Evolutionary conservation across 1,140 invertebrate species (phyloP).

Genomic region (Odontomachus brunneus): DNA sequence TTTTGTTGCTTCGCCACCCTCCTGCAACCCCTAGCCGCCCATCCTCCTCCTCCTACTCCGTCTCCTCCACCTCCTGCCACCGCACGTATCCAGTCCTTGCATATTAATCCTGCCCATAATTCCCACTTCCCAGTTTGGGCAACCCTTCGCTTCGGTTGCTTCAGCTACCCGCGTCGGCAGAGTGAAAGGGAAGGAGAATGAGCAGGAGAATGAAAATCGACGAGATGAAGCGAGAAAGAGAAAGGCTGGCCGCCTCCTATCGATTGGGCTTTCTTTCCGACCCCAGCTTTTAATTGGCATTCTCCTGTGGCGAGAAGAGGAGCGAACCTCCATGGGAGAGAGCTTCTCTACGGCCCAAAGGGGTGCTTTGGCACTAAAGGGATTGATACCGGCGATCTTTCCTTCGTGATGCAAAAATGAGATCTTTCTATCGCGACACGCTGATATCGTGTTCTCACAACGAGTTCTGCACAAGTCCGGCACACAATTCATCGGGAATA

Average conservation of each 20-base stretch:
- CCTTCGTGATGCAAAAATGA: slow-evolving; percentile 52
- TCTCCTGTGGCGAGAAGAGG: slow-evolving; percentile 83
- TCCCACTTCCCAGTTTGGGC: slow-evolving; percentile 86
- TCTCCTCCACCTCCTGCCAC: slow-evolving; percentile 78
- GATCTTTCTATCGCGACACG: slow-evolving; percentile 29
- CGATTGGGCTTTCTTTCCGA: slow-evolving; percentile 85
- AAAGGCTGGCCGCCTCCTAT: slow-evolving; percentile 80
- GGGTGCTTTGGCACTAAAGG: slow-evolving; percentile 54
- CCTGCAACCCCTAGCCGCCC: slow-evolving; percentile 75
- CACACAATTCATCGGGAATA: slow-evolving; percentile 21
- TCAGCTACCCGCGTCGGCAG: slow-evolving; percentile 74
- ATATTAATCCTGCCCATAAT: slow-evolving; percentile 86
- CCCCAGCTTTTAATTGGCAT: slow-evolving; percentile 85
- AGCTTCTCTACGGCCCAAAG: slow-evolving; percentile 57
- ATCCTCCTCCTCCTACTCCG: slow-evolving; percentile 69
- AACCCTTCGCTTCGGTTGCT: slow-evolving; percentile 83
- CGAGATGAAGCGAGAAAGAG: slow-evolving; percentile 75
- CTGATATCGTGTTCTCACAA: slow-evolving; percentile 22
- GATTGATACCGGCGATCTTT: slow-evolving; percentile 62
- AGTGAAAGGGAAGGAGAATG: slow-evolving; percentile 74
- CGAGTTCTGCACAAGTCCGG: slow-evolving; percentile 9
- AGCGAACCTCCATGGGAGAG: slow-evolving; percentile 72
- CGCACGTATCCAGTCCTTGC: slow-evolving; percentile 85
- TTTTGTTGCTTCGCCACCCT: slow-evolving; percentile 84
- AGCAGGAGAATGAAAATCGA: slow-evolving; percentile 71